Base-by-base conservation (phyloP, 92 coral and sea anemone species). In the Palythoa grandis region DNA sequence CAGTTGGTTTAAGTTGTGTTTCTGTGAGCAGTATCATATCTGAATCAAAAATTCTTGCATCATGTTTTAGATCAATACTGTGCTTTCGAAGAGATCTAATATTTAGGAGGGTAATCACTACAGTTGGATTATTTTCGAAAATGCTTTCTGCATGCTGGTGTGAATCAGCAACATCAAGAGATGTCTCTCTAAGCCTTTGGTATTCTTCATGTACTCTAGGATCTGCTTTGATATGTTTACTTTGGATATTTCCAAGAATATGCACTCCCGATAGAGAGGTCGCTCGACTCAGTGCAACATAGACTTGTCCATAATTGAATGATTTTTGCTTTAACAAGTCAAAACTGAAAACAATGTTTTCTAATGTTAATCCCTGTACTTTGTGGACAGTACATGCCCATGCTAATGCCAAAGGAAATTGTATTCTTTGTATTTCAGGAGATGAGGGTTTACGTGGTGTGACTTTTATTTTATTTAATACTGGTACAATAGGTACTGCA, bases 321-420 rank as follows among this genome's bases (percentile, higher is more conserved):
- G 50, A 43, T 43, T 43, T 43, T 8, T 43, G 50, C 50, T 43
- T 56, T 11, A 56, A 12, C 15, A 56, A 16, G 61, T 56, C 16
- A 12, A 56, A 16, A 56, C 61, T 56, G 19, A 56, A 7, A 13
- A 56, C 61, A 56, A 56, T 16, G 11, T 12, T 16, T 16, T 56
- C 1, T 12, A 7, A 4, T 56, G 61, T 56, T 56, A 56, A 56
- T 11, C n/a, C 61, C 61, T 56, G 61, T 7, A 56, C 61, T 12
- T 90, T 92, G 70, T 91, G 93, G 10, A 92, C 67, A 1, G 83
- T 92, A 76, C 87, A 83, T 67, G 90, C 93, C 92, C 93, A 92
- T 60, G 95, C 91, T 40, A 90, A 52, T 25, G 91, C 90, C 17
- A 92, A 40, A 43, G 95, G 90, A 88, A 90, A 90, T 74, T 93